These are phyloP conservation scores for Margarornis squamiger DNA, from an alignment of 2,797 vertebrate genomes.

Conservation along the genomic window DNA sequence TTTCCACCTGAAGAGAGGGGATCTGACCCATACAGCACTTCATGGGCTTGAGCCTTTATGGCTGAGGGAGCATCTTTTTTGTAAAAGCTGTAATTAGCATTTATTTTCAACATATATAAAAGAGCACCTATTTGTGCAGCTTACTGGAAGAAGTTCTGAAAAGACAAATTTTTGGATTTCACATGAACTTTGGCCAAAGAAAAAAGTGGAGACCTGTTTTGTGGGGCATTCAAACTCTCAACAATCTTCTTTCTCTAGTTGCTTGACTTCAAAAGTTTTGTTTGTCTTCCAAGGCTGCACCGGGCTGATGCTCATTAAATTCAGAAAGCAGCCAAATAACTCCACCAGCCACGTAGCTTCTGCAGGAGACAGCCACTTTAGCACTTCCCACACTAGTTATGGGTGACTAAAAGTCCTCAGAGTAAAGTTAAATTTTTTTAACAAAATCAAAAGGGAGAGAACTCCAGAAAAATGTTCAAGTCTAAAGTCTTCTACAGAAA, in stretches of 20 bases:
- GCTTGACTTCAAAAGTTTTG: background rate
- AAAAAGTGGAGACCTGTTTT: background rate
- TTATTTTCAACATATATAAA: background rate
- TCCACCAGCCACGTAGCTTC: background rate
- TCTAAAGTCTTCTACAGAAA: background rate
- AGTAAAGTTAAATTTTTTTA: background rate
- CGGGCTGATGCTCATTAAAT: background rate
- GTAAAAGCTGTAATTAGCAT: background rate
- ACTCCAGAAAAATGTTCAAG: background rate
- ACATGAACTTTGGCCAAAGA: background rate
- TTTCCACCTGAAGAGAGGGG: background rate
- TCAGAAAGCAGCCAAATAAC: constrained; percentile 32
- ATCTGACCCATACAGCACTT: background rate
- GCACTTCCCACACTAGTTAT: constrained; percentile 26
- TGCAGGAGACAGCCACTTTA: constrained; percentile 25
- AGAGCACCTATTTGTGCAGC: background rate
- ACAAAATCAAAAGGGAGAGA: background rate
- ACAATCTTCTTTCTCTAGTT: background rate
- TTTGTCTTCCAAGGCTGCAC: background rate
- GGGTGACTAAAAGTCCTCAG: constrained; percentile 33
- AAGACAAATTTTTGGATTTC: background rate
- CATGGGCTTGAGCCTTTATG: background rate
- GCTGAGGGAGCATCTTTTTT: background rate
- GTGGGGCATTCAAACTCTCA: background rate
- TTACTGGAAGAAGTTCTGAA: background rate